These are phyloP conservation scores for Antheraea assamensis DNA, from an alignment of 2,888 invertebrate species.

Conservation along the genomic window DNA sequence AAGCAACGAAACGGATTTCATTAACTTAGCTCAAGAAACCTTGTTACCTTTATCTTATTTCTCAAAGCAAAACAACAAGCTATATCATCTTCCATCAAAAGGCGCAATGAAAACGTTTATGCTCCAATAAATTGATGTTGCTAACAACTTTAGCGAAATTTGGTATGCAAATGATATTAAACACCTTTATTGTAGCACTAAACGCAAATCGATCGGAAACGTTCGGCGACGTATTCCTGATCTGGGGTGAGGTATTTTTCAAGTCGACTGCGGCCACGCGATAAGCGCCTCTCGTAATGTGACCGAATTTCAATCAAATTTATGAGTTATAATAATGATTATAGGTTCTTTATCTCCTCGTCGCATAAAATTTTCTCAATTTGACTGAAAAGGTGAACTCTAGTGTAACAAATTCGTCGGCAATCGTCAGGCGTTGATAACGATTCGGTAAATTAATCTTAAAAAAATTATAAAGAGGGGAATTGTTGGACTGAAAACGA, in stretches of 20 bases:
- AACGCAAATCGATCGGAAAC: conserved; percentile 77
- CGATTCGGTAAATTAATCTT: conserved; percentile 77
- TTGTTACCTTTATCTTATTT: conserved; percentile 9
- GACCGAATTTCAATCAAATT: conserved; percentile 82
- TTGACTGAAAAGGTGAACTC: conserved; percentile 79
- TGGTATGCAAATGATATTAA: conserved; percentile 71
- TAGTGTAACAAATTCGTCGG: conserved; percentile 77
- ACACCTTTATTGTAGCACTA: conserved; percentile 73
- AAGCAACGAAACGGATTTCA: neutral
- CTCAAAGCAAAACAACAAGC: neutral
- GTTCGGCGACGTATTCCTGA: conserved; percentile 61
- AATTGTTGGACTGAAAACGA: conserved; percentile 48
- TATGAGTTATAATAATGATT: conserved; percentile 81
- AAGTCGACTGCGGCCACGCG: conserved; percentile 76
- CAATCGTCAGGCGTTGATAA: conserved; percentile 80
- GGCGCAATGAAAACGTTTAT: conserved; percentile 26
- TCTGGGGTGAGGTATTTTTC: conserved; percentile 74
- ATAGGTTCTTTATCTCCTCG: conserved; percentile 76
- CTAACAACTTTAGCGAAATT: conserved; percentile 54
- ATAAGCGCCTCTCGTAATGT: conserved; percentile 77
- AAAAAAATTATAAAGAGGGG: conserved; percentile 59
- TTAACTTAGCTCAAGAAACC: neutral
- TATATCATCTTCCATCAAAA: neutral
- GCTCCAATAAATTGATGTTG: conserved; percentile 44
- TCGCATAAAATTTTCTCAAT: conserved; percentile 77